Evolutionary conservation across 1,140 invertebrate species (phyloP).

Genomic region (Drosophila subpulchrella): DNA sequence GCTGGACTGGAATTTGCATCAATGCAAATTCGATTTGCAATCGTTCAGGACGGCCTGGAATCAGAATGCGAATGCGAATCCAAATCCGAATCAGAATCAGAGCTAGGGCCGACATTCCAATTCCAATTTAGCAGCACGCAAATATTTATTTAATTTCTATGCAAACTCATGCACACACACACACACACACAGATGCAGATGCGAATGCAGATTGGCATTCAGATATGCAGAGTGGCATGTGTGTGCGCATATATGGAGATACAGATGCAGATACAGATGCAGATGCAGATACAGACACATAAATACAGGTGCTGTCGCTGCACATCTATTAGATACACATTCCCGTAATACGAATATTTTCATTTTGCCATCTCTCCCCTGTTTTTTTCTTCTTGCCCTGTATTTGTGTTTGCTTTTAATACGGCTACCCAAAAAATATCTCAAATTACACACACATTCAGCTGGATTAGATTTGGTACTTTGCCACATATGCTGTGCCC

Average conservation of each 20-base stretch:
- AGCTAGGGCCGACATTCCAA: slow-evolving; percentile 60
- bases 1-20: slow-evolving; percentile 30
- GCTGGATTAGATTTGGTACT: slow-evolving; percentile 19
- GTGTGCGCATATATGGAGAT: slow-evolving; percentile 9
- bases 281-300: slow-evolving; percentile 37
- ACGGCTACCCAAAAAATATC: slow-evolving; percentile 6
- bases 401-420: slow-evolving; percentile 53
- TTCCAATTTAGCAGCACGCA: slow-evolving; percentile 76
- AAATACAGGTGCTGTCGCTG: slow-evolving; percentile 64
- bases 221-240: slow-evolving; percentile 29
- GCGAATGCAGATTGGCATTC: slow-evolving; percentile 3
- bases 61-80: neutral
- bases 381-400: slow-evolving; percentile 10
- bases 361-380: slow-evolving; percentile 34
- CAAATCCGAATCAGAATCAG: slow-evolving; percentile 15
- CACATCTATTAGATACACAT: slow-evolving; percentile 54
- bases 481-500: neutral
- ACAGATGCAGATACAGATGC: slow-evolving; percentile 21
- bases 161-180: slow-evolving; percentile 58
- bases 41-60: slow-evolving; percentile 21
- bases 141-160: slow-evolving; percentile 80
- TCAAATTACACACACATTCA: slow-evolving; percentile 4
- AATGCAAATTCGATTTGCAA: slow-evolving; percentile 50
- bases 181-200: slow-evolving; percentile 39
- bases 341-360: slow-evolving; percentile 32